Percentiles rank a stretch among this genome's conserved stretches.
Conservation (phyloP, 2,113 vertebrate genomes). For the Heptranchias perlo region DNA sequence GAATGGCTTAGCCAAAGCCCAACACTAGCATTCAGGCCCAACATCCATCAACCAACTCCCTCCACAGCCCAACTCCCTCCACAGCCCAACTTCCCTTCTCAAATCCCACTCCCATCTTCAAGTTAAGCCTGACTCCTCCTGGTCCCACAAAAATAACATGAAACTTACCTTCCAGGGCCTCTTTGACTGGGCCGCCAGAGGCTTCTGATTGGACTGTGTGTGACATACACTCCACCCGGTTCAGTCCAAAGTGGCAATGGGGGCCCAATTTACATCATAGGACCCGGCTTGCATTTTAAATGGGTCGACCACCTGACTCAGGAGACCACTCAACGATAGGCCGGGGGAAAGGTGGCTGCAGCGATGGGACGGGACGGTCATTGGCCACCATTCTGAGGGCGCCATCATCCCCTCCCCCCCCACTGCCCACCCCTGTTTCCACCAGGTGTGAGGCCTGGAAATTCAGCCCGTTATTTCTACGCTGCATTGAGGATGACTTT, state of each 20-base stretch:
- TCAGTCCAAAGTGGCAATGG: too few species aligned
- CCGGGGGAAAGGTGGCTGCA: not conserved
- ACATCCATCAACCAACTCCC: not conserved
- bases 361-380: not conserved
- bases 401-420: not conserved
- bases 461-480: not conserved
- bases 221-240: too few species aligned
- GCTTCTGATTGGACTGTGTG: too few species aligned
- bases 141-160: not conserved
- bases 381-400: not conserved
- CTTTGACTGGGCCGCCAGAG: too few species aligned
- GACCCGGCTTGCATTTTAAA: not conserved
- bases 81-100: not conserved
- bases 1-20: not conserved
- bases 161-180: not conserved
- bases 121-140: not conserved
- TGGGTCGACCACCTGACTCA: too few species aligned
- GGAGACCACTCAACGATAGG: too few species aligned
- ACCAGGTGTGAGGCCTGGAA: not conserved
- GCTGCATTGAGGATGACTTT: not conserved
- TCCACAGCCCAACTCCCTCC: not conserved
- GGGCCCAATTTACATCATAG: too few species aligned
- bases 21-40: too few species aligned
- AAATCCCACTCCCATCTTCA: not conserved
- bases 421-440: too few species aligned